phyloP scores from a whole-genome alignment of 2,797 vertebrate genomes.

The Nannoperca obscura region DNA sequence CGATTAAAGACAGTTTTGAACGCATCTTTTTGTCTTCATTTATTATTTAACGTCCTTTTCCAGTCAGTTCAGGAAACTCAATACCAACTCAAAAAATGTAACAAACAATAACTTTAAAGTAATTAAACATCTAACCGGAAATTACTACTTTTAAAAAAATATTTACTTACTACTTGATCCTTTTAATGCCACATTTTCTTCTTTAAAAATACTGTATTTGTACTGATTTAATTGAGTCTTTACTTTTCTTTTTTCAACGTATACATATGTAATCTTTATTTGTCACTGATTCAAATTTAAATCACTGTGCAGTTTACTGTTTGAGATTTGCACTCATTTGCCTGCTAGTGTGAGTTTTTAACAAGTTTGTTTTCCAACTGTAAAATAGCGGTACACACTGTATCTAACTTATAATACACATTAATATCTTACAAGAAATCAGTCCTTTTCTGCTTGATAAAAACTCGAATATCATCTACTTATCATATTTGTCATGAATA shows the following conservation, averaged over 20 bases:
- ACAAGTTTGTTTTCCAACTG: not conserved
- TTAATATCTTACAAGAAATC: not conserved
- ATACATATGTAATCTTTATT: not conserved
- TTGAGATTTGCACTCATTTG: not conserved
- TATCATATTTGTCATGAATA: no score
- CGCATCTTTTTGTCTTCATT: not conserved
- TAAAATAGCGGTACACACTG: not conserved
- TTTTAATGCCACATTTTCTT: not conserved
- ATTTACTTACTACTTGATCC: not conserved
- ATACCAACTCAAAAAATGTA: not conserved
- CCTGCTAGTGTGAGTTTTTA: not conserved
- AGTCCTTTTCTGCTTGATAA: no score
- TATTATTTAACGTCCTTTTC: not conserved
- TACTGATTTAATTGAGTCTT: not conserved
- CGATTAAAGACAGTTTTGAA: constrained; percentile 74
- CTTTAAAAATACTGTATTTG: not conserved
- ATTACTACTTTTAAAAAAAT: not conserved
- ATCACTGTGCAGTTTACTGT: not conserved
- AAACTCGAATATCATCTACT: no score
- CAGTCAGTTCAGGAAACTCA: not conserved
- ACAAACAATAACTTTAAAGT: not conserved
- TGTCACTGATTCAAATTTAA: not conserved
- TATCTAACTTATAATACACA: not conserved
- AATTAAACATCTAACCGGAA: not conserved
- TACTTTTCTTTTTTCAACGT: not conserved